These are phyloP conservation scores for Marronus borbonicus DNA, from an alignment of 2,888 invertebrate genomes.

Conservation along the genomic window DNA sequence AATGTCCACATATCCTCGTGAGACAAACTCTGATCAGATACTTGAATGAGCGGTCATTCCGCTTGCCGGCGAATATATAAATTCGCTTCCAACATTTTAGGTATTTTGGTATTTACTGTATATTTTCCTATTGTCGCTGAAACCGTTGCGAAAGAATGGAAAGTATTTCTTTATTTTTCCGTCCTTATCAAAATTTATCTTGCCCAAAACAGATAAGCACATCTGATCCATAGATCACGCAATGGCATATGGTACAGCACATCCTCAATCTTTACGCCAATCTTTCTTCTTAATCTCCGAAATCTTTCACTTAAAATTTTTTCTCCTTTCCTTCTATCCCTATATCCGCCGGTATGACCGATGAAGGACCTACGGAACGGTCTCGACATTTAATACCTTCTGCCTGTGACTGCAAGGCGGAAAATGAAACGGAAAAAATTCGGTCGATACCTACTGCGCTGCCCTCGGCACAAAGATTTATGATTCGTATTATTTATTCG, in stretches of 20 bases:
- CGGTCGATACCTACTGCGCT: slow-evolving; percentile 28
- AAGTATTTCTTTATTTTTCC: no score
- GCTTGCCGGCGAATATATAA: no score
- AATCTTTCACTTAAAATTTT: slow-evolving; percentile 38
- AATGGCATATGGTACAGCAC: neutral
- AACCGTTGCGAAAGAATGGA: no score
- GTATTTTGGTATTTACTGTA: no score
- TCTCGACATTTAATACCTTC: slow-evolving; percentile 23
- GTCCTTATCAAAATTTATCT: neutral
- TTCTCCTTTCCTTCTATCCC: neutral
- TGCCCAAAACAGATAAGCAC: neutral
- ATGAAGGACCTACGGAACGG: slow-evolving; percentile 18
- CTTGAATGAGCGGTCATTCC: no score
- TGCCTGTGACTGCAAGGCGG: slow-evolving; percentile 27
- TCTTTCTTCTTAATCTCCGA: neutral
- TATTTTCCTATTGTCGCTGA: no score
- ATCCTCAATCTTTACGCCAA: neutral
- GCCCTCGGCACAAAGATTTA: slow-evolving; percentile 50
- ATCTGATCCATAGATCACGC: neutral
- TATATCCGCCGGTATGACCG: slow-evolving; percentile 12
- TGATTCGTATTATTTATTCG: slow-evolving; percentile 49
- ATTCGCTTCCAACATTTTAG: no score
- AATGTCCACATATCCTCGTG: no score
- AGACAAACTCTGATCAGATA: no score
- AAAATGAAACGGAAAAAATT: slow-evolving; percentile 40